Evolutionary conservation across 2,797 vertebrate genomes (phyloP).

Genomic region (Takifugu ocellatus): DNA sequence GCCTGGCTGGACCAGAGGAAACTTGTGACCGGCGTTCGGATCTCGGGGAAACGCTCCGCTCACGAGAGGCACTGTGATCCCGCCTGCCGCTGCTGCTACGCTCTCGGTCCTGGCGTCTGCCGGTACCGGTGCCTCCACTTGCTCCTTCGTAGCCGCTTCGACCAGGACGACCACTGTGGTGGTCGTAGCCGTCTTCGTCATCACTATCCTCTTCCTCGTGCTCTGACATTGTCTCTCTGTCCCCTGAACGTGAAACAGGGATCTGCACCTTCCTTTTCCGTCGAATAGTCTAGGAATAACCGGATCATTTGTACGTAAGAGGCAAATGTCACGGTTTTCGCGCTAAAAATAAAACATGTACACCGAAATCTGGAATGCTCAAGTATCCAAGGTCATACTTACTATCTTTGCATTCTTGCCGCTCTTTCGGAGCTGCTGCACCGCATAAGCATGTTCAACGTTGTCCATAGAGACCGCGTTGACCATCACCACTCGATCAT

Average conservation of each 20-base stretch:
- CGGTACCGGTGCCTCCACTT: conserved; percentile 70
- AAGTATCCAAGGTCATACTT: conserved; percentile 63
- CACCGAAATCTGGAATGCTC: neutral
- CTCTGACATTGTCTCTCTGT: conserved; percentile 89
- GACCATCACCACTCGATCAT: conserved; percentile 97
- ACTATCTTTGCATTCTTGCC: conserved; percentile 99
- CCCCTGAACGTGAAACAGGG: conserved; percentile 82
- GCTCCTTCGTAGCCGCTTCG: conserved; percentile 68
- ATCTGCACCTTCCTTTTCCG: conserved; percentile 95
- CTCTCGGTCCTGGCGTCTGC: conserved; percentile 63
- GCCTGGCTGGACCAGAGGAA: conserved; percentile 83
- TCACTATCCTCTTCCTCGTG: conserved; percentile 95
- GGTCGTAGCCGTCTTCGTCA: conserved; percentile 86
- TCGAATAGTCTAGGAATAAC: conserved; percentile 81
- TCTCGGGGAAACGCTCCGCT: conserved; percentile 89
- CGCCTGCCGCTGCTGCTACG: conserved; percentile 66
- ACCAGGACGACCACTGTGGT: conserved; percentile 67
- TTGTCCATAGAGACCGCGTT: conserved; percentile 99
- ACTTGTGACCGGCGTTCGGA: conserved; percentile 87
- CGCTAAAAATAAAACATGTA: neutral
- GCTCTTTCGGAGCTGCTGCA: conserved; percentile 96
- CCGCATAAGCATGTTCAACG: conserved; percentile 95
- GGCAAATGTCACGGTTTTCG: neutral
- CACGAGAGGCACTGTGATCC: conserved; percentile 87
- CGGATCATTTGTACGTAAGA: conserved; percentile 2